These are phyloP conservation scores for Myotis daubentonii DNA, from an alignment of 2,797 vertebrate genomes.

Conservation along the genomic window DNA sequence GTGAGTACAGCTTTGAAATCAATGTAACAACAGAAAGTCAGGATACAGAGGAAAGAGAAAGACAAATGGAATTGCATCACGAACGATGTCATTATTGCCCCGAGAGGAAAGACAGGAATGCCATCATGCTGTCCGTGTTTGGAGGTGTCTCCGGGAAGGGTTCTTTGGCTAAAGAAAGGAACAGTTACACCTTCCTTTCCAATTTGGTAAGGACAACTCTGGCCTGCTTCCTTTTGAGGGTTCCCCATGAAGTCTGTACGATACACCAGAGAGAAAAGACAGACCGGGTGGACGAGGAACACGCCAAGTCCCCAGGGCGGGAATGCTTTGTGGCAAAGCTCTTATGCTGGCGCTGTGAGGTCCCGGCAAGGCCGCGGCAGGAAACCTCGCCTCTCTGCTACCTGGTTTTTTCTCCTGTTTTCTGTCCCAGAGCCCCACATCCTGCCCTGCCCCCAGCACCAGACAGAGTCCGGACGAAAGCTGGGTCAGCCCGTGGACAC, in stretches of 20 bases:
- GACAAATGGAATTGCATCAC: constrained; percentile 19
- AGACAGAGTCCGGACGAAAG: not conserved
- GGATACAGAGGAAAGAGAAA: constrained; percentile 42
- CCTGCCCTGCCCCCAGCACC: not conserved
- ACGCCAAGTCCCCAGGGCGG: constrained; percentile 19
- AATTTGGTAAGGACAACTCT: constrained; percentile 72
- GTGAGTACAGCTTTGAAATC: constrained; percentile 48
- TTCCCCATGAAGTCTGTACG: constrained; percentile 37
- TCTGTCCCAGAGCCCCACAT: constrained; percentile 35
- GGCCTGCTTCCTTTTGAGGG: constrained; percentile 67
- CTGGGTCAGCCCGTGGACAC: not conserved
- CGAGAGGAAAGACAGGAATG: not conserved
- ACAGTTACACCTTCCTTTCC: constrained; percentile 64
- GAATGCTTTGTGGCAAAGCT: constrained; percentile 42
- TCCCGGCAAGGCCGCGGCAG: not conserved
- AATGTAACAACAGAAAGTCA: constrained; percentile 20
- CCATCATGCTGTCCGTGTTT: constrained; percentile 19
- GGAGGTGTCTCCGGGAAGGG: constrained; percentile 57
- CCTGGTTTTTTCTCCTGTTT: not conserved
- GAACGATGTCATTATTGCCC: constrained; percentile 56
- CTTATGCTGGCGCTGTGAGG: not conserved
- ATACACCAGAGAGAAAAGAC: constrained; percentile 44
- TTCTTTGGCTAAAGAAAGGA: constrained; percentile 84
- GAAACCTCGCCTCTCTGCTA: constrained; percentile 21
- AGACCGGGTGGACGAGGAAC: not conserved